Percentiles rank a stretch among this genome's conserved stretches.
phyloP scores from a whole-genome alignment of 2,797 vertebrate species.

The Dendrocincla tyrannina region DNA sequence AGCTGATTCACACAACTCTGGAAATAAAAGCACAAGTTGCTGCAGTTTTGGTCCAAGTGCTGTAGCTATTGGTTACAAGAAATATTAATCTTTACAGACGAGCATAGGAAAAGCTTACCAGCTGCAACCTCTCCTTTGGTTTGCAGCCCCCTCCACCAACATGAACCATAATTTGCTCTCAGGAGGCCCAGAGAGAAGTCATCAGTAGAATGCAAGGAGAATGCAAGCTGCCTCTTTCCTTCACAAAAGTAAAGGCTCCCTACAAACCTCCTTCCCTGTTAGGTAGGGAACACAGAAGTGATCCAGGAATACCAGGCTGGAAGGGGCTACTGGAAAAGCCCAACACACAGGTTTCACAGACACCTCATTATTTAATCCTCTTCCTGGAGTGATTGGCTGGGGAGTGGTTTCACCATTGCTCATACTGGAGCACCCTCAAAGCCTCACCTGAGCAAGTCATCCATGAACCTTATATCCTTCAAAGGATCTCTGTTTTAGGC shows the following conservation, averaged over 20 bases:
- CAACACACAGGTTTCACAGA: neutral
- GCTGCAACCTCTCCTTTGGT: neutral
- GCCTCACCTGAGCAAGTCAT: neutral
- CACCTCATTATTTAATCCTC: neutral
- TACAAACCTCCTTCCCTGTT: neutral
- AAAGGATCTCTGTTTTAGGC: neutral
- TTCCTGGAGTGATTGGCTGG: neutral
- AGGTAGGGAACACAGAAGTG: neutral
- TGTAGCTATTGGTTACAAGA: neutral
- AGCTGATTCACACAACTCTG: neutral
- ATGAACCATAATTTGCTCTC: neutral
- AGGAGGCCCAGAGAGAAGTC: neutral
- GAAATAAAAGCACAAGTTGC: neutral
- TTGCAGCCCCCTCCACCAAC: neutral
- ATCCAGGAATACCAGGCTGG: neutral
- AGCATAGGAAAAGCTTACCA: neutral
- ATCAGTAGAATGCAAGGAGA: neutral
- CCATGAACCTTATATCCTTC: neutral
- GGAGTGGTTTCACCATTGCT: neutral
- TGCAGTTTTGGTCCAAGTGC: neutral
- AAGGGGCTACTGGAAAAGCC: neutral
- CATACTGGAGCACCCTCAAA: neutral
- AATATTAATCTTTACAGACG: neutral
- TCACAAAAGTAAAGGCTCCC: neutral
- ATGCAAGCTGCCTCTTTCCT: neutral